Conservation (phyloP, 2,888 invertebrate genomes). For the Callimorpha dominula region DNA sequence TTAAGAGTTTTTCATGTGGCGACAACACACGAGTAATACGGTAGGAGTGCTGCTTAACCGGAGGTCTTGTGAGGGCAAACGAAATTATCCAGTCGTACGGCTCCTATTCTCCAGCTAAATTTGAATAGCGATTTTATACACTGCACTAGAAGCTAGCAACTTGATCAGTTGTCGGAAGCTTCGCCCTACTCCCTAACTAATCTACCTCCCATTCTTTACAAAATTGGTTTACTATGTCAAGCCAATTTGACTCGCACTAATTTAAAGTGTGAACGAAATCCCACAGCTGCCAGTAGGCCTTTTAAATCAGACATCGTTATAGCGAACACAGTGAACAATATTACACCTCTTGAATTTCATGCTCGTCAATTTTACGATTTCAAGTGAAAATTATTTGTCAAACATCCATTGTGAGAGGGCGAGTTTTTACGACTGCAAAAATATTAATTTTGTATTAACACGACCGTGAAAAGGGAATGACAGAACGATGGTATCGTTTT, state of each 20-base stretch:
- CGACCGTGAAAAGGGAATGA: slow-evolving; percentile 82
- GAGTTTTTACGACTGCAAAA: slow-evolving; percentile 60
- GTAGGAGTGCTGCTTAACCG: too few species aligned
- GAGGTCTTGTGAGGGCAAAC: too few species aligned
- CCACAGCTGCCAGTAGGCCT: slow-evolving; percentile 16
- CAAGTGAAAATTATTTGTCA: slow-evolving; percentile 67
- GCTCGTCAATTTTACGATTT: slow-evolving; percentile 59
- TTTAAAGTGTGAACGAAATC: slow-evolving; percentile 15
- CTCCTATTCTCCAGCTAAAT: too few species aligned
- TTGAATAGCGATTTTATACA: too few species aligned
- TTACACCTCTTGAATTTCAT: slow-evolving; percentile 59
- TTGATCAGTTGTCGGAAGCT: background rate
- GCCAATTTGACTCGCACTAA: slow-evolving; percentile 15
- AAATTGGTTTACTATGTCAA: slow-evolving; percentile 9
- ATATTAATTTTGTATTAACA: slow-evolving; percentile 84
- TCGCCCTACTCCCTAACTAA: background rate
- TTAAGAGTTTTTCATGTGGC: too few species aligned
- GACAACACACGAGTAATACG: too few species aligned
- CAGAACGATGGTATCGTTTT: slow-evolving; percentile 81
- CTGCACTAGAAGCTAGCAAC: too few species aligned
- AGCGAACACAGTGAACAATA: slow-evolving; percentile 28
- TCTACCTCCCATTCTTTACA: background rate
- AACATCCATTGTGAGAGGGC: slow-evolving; percentile 57
- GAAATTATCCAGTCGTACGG: too few species aligned
- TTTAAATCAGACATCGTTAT: slow-evolving; percentile 22